Percentiles rank a stretch among this genome's conserved stretches.
phyloP scores from a whole-genome alignment of 2,797 vertebrate genomes.

The Acanthopagrus latus region DNA sequence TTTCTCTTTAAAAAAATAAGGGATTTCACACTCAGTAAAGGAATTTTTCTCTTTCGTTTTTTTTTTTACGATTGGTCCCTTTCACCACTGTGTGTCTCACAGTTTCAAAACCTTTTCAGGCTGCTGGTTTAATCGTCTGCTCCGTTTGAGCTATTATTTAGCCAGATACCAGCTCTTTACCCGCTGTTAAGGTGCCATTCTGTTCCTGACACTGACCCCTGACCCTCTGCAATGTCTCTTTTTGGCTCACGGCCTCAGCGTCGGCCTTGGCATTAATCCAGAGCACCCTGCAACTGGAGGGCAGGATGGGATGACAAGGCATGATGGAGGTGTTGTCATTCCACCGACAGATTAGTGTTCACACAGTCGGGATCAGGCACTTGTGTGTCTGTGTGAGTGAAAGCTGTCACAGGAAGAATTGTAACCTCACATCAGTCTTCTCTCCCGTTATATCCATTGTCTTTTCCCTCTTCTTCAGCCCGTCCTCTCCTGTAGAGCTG shows the following conservation, averaged over 20 bases:
- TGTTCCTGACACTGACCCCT: conserved; percentile 16
- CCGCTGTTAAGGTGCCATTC: background rate
- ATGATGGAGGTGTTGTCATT: conserved; percentile 51
- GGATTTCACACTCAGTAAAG: background rate
- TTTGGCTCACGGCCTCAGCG: background rate
- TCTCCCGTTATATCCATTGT: background rate
- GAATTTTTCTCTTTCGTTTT: background rate
- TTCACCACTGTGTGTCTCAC: background rate
- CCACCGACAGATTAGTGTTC: conserved; percentile 42
- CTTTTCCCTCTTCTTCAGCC: background rate
- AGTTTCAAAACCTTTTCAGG: background rate
- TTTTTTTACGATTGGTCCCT: background rate
- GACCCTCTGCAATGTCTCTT: conserved; percentile 8
- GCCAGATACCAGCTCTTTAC: background rate
- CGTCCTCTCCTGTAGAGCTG: background rate
- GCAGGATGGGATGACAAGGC: conserved; percentile 32
- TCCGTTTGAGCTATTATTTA: background rate
- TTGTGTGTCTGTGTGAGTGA: background rate
- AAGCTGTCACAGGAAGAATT: conserved; percentile 13
- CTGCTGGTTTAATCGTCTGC: background rate
- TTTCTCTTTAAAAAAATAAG: too few species aligned
- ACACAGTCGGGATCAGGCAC: conserved; percentile 1
- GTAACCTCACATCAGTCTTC: background rate
- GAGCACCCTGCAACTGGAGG: conserved; percentile 8
- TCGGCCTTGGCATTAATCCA: conserved; percentile 16